Percentiles rank a stretch among this genome's conserved stretches.
phyloP scores from a whole-genome alignment of 2,888 invertebrate genomes.

The Chelonus formosanus region DNA sequence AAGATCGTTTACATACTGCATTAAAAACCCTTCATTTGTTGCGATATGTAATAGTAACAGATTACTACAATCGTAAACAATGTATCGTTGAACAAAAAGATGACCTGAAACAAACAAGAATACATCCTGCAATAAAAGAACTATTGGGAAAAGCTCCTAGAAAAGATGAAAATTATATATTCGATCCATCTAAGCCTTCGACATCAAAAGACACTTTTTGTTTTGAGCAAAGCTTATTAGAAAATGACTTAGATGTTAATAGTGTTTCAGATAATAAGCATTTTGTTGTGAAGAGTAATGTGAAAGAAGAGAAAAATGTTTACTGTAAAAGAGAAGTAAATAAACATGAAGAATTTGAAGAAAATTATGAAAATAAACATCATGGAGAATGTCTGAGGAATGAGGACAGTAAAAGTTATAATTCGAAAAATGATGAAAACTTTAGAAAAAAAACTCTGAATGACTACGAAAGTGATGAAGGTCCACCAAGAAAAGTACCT shows the following conservation, averaged over 20 bases:
- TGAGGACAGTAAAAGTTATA: too few species aligned
- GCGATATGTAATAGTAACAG: slow-evolving; percentile 69
- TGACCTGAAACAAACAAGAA: slow-evolving; percentile 64
- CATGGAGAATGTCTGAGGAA: too few species aligned
- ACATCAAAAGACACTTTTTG: not conserved
- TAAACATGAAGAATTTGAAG: too few species aligned
- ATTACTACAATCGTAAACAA: slow-evolving; percentile 71
- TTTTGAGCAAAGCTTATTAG: too few species aligned
- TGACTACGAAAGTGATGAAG: slow-evolving; percentile 24
- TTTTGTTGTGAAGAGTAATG: too few species aligned
- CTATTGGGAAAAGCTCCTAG: slow-evolving; percentile 71
- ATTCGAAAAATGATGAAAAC: not conserved
- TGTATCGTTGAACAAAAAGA: slow-evolving; percentile 62
- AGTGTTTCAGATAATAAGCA: too few species aligned
- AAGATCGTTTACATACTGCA: slow-evolving; percentile 71
- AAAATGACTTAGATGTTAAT: too few species aligned
- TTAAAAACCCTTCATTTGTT: slow-evolving; percentile 70
- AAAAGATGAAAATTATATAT: slow-evolving; percentile 17
- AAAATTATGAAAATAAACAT: too few species aligned
- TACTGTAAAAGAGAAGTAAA: too few species aligned
- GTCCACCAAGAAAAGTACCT: slow-evolving; percentile 55
- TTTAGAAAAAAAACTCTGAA: slow-evolving; percentile 6
- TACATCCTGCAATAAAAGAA: slow-evolving; percentile 82
- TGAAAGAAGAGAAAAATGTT: too few species aligned
- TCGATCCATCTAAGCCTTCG: not conserved